Evolutionary conservation across 2,888 invertebrate genomes (phyloP), one percentile per base, ranked within the genome.

Genomic region (Thereva nobilitata): DNA sequence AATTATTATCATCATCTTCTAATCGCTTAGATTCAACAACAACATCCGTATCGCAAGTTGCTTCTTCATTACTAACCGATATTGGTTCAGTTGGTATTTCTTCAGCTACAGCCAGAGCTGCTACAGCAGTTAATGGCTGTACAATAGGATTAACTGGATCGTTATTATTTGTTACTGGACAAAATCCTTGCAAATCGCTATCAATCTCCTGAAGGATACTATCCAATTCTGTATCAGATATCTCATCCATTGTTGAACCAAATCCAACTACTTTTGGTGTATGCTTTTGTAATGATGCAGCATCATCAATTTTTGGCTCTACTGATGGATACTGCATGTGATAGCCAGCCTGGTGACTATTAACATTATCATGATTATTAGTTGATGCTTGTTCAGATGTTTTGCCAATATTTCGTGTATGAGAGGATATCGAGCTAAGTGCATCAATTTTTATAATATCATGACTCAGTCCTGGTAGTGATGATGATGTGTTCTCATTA

Each of bases 191-290:
- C 12, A 70, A 67, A 61, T 80, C 80, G 34, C 75, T 76, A 64
- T 80, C 81, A 61, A 80, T 79, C 70, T 82, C 81, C 57, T 80
- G 80, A 64, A 81, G 70, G 74, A 81, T 79, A 66, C 80, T 80
- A 72, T 81, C 81, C 50, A 81, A 70, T 68, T 81, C 81, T 0
- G 81, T 79, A 67, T 81, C 81, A 0, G 81, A 81, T 12, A 81
- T 81, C 66, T 81, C 81, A 67, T 81, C 81, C 82, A 81, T 81
- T 4, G 81, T 81, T 1, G 81, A 81, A 69, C 80, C 78, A 68
- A 81, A 81, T 34, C 79, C 55, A 55, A 35, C 52, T 45, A 49
- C 42, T 7, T 61, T 64, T 38, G 6, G 49, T 7, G 52, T 50
- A 38, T 53, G 57, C 35, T 53, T 53, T 42, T 68, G 64, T 47